A percentile compares a stretch with the other conserved stretches of the same genome.
phyloP scores from a whole-genome alignment of 1,140 invertebrate species.

The Amyelois transitella region DNA sequence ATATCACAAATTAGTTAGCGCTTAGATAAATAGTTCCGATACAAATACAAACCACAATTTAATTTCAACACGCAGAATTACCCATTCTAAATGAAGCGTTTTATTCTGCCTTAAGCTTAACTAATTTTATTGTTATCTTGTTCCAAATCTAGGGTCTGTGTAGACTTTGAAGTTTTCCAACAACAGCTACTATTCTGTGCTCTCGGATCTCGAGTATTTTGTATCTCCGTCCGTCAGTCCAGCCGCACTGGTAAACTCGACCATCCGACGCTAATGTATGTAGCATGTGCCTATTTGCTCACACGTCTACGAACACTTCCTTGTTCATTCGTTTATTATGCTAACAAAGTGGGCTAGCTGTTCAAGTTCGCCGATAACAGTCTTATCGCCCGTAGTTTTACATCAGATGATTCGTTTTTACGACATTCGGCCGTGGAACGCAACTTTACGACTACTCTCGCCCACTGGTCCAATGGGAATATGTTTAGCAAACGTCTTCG shows the following conservation, averaged over 20 bases:
- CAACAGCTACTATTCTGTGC: too few relatives aligned
- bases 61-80: too few relatives aligned
- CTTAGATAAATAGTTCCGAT: too few relatives aligned
- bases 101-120: too few relatives aligned
- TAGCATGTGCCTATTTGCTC: background rate
- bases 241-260: background rate
- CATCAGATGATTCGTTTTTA: conserved; percentile 22
- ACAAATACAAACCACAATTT: too few relatives aligned
- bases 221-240: background rate
- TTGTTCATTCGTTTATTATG: conserved; percentile 32
- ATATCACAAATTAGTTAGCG: background rate
- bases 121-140: too few relatives aligned
- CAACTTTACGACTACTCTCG: conserved; percentile 21
- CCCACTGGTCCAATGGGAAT: conserved; percentile 11
- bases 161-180: too few relatives aligned
- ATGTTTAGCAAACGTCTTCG: conserved; percentile 9
- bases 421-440: conserved; percentile 10
- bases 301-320: conserved; percentile 29
- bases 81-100: too few relatives aligned
- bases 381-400: conserved; percentile 19
- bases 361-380: conserved; percentile 54
- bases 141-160: too few relatives aligned
- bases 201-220: too few relatives aligned
- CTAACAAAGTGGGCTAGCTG: conserved; percentile 35
- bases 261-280: background rate